A percentile compares a stretch with the other conserved stretches of the same genome.
These are phyloP conservation scores for Callopanchax toddi DNA, from an alignment of 2,113 vertebrate genomes.

Conservation along the genomic window DNA sequence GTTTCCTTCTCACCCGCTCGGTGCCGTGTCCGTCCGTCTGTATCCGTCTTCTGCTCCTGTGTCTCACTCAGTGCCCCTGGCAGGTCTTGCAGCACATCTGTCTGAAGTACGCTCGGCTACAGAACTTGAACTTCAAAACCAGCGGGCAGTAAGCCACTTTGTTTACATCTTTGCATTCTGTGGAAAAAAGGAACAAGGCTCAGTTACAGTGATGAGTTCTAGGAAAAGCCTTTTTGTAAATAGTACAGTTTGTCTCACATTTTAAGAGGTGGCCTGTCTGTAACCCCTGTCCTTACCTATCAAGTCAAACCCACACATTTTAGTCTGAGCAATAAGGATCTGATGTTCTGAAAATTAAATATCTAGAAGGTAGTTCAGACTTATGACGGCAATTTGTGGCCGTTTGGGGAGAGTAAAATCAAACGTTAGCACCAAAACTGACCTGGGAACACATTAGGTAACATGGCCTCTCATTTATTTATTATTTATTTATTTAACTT, in stretches of 20 bases:
- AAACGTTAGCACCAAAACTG: too few species aligned
- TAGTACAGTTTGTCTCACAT: not conserved
- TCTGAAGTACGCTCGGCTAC: conserved; percentile 98
- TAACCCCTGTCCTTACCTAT: not conserved
- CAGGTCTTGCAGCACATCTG: conserved; percentile 99
- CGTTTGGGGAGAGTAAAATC: too few species aligned
- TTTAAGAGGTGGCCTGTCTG: conserved; percentile 3
- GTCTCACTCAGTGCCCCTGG: conserved; percentile 89
- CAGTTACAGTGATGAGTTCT: not conserved
- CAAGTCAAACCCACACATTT: not conserved
- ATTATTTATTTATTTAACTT: too few species aligned
- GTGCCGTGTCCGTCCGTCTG: conserved; percentile 71
- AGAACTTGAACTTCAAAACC: conserved; percentile 99
- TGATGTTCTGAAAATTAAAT: not conserved
- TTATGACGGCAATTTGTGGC: too few species aligned
- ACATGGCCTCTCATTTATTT: too few species aligned
- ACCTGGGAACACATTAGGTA: too few species aligned
- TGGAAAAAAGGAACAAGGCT: conserved; percentile 7
- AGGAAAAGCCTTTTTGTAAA: not conserved
- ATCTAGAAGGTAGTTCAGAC: too few species aligned
- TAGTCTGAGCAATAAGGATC: not conserved
- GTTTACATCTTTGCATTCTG: conserved; percentile 99
- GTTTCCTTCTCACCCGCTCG: conserved; percentile 29
- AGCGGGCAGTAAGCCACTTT: conserved; percentile 99
- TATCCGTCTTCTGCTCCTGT: not conserved